A percentile compares a stretch with the other conserved stretches of the same genome.
Conservation (phyloP, 2,797 vertebrate genomes). For the Dipus sagitta region DNA sequence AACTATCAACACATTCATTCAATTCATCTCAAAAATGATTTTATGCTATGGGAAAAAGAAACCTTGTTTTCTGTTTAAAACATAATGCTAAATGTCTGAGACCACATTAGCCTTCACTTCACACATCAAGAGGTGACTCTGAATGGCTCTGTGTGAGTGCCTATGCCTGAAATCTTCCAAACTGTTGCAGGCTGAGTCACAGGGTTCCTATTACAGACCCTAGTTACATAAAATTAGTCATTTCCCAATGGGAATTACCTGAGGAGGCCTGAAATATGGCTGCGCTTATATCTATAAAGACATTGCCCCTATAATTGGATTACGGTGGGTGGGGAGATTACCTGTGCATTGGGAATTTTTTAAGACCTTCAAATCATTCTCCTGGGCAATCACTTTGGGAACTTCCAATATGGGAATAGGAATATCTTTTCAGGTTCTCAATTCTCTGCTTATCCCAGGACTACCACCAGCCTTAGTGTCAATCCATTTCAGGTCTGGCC, state of each 20-base stretch:
- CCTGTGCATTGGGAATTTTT: neutral
- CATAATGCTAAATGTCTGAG: neutral
- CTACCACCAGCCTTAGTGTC: neutral
- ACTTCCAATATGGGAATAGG: neutral
- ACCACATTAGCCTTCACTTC: neutral
- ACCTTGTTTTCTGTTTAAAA: conserved; percentile 32
- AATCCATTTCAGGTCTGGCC: neutral
- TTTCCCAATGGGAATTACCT: neutral
- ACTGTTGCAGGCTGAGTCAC: neutral
- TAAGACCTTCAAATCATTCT: conserved; percentile 11
- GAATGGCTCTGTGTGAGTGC: neutral
- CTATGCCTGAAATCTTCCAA: neutral
- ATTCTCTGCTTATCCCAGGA: neutral
- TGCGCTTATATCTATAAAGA: neutral
- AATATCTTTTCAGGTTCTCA: conserved; percentile 24
- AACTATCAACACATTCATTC: conserved; percentile 20
- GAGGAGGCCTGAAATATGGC: neutral
- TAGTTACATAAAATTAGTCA: neutral
- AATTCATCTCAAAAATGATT: conserved; percentile 31
- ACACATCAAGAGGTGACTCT: neutral
- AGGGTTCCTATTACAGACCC: neutral
- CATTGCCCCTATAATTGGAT: neutral
- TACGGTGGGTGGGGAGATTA: neutral
- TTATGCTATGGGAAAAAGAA: neutral
- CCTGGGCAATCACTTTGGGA: neutral